Conservation (phyloP, 2,888 invertebrate species). For the Apeira syringaria region DNA sequence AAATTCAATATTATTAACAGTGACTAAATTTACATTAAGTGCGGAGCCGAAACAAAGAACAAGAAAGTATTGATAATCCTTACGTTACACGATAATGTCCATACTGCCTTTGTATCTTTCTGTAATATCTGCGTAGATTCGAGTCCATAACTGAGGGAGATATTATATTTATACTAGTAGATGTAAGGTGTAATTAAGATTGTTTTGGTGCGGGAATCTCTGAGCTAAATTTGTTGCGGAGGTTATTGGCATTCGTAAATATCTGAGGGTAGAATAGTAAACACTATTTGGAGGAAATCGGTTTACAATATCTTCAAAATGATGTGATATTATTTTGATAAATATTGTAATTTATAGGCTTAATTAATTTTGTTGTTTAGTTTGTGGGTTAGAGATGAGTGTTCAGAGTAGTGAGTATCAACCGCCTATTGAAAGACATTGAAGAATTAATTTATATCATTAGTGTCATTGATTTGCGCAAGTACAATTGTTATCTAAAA, state of each 20-base stretch:
- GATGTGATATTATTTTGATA: neutral
- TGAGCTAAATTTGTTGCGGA: conserved; percentile 16
- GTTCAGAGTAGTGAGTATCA: no score
- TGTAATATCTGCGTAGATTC: neutral
- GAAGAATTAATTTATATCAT: no score
- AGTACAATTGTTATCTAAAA: no score
- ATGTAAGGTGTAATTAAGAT: conserved; percentile 22
- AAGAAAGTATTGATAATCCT: no score
- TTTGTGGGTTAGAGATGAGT: no score
- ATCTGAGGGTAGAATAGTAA: conserved; percentile 2
- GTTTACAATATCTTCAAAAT: neutral
- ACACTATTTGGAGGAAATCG: neutral
- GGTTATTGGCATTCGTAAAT: conserved; percentile 8
- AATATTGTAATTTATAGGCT: neutral
- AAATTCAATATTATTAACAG: no score
- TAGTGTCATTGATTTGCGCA: no score
- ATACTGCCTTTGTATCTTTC: neutral
- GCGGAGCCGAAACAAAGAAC: no score
- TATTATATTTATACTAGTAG: conserved; percentile 17
- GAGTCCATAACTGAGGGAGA: conserved; percentile 17
- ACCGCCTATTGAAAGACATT: no score
- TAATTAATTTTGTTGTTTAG: neutral
- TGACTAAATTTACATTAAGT: no score
- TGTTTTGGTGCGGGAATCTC: conserved; percentile 16
- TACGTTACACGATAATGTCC: no score